Percentiles rank a stretch among this genome's conserved stretches.
phyloP scores from a whole-genome alignment of 2,888 invertebrate genomes.

The Caenorhabditis auriculariae region DNA sequence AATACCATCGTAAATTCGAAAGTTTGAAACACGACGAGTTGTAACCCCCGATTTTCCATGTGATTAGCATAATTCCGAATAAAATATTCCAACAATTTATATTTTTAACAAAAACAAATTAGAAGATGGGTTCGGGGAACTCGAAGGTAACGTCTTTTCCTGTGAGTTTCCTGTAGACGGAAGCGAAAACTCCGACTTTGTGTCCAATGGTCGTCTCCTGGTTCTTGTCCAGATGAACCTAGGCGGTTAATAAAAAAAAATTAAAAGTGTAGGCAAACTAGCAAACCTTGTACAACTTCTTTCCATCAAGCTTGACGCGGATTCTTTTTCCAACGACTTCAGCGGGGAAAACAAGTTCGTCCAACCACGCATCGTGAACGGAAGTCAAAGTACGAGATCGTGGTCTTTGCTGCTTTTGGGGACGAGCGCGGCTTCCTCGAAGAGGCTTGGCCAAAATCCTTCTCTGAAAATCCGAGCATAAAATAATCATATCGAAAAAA shows the following conservation, averaged over 20 bases:
- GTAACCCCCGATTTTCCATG: neutral
- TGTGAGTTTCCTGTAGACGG: slow-evolving; percentile 97
- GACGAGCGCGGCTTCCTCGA: slow-evolving; percentile 72
- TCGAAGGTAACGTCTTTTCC: slow-evolving; percentile 98
- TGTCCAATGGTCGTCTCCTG: slow-evolving; percentile 99
- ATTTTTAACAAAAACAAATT: slow-evolving; percentile 52
- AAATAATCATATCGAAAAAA: slow-evolving; percentile 4
- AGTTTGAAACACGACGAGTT: slow-evolving; percentile 22
- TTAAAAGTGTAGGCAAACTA: neutral
- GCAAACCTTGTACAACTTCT: slow-evolving; percentile 81
- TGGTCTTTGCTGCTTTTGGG: slow-evolving; percentile 76
- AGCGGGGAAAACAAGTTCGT: slow-evolving; percentile 96
- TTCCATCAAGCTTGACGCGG: slow-evolving; percentile 91
- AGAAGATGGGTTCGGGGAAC: slow-evolving; percentile 85
- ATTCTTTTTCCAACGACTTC: slow-evolving; percentile 98
- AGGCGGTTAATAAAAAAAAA: slow-evolving; percentile 1
- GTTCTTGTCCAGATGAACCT: slow-evolving; percentile 80
- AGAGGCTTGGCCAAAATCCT: slow-evolving; percentile 98
- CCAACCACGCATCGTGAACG: slow-evolving; percentile 93
- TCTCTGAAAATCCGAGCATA: slow-evolving; percentile 71
- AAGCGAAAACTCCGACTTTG: slow-evolving; percentile 91
- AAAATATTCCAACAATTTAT: slow-evolving; percentile 38
- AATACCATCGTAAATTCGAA: slow-evolving; percentile 24
- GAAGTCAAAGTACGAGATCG: slow-evolving; percentile 85
- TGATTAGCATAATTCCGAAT: neutral